phyloP scores from a whole-genome alignment of 2,797 vertebrate genomes.

The Thunnus albacares region DNA sequence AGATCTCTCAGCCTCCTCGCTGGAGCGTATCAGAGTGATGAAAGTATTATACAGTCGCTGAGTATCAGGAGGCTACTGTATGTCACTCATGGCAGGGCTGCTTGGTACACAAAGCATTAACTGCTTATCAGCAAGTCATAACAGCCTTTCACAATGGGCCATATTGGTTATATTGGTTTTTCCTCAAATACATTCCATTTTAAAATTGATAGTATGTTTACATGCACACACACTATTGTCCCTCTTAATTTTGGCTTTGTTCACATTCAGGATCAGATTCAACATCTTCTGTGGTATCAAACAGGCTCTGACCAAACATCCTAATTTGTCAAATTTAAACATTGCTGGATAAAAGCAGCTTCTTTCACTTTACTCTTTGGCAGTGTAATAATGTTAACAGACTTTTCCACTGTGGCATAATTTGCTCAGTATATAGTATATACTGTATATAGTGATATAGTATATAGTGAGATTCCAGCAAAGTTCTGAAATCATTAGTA shows the following conservation, averaged over 20 bases:
- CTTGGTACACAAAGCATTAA: conserved; percentile 12
- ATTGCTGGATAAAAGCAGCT: not conserved
- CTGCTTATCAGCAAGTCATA: conserved; percentile 31
- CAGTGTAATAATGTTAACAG: too few species aligned
- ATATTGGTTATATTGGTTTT: not conserved
- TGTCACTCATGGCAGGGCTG: conserved; percentile 16
- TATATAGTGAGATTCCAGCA: too few species aligned
- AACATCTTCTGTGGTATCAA: too few species aligned
- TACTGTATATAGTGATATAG: too few species aligned
- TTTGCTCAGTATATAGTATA: too few species aligned
- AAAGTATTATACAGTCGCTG: conserved; percentile 10
- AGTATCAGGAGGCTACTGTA: conserved; percentile 1
- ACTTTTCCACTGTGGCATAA: too few species aligned
- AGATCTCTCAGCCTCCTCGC: conserved; percentile 25
- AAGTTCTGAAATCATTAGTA: too few species aligned
- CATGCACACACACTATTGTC: not conserved
- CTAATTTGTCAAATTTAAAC: not conserved
- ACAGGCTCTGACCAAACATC: not conserved
- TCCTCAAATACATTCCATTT: conserved; percentile 1
- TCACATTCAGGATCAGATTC: not conserved
- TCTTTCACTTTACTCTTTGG: not conserved
- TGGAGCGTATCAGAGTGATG: conserved; percentile 17
- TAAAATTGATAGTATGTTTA: not conserved
- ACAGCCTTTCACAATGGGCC: conserved; percentile 7
- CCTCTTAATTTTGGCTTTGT: not conserved